Evolutionary conservation across 92 coral and sea anemone species (phyloP).

Genomic region (Pocillopora grandis): DNA sequence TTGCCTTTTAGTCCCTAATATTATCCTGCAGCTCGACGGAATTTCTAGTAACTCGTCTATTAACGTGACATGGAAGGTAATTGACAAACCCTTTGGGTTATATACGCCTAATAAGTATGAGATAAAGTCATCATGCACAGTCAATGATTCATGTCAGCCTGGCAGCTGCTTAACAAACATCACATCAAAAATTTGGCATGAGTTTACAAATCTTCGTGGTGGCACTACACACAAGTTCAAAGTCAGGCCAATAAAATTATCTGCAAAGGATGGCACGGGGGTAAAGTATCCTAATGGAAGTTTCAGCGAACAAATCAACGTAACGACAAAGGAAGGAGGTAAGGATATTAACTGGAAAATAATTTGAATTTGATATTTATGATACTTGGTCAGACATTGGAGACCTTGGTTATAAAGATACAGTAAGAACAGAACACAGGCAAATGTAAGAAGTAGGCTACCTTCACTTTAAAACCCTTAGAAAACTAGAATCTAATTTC

Average conservation of each 20-base stretch:
- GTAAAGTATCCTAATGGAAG: constrained; percentile 25
- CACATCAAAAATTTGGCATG: too few relatives aligned
- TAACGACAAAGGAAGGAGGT: constrained; percentile 63
- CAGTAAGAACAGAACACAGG: too few relatives aligned
- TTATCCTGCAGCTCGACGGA: neutral
- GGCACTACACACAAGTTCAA: constrained; percentile 29
- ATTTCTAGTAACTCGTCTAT: constrained; percentile 19
- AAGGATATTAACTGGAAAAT: neutral
- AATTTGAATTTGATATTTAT: neutral
- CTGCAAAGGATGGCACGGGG: constrained; percentile 16
- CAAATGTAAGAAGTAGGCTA: too few relatives aligned
- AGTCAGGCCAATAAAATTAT: constrained; percentile 38
- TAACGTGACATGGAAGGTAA: constrained; percentile 23
- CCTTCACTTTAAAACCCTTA: too few relatives aligned
- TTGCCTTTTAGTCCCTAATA: constrained; percentile 7
- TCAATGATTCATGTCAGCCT: too few relatives aligned
- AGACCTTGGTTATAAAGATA: too few relatives aligned
- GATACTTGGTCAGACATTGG: too few relatives aligned
- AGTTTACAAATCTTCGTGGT: constrained; percentile 4
- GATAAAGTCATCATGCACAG: too few relatives aligned
- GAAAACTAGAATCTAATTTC: too few relatives aligned
- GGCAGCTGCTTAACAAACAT: too few relatives aligned
- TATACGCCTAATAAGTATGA: too few relatives aligned
- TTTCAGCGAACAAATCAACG: constrained; percentile 37
- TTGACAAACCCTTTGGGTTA: neutral